Base-by-base conservation (phyloP, 2,888 invertebrate species). In the Colletes collaris region DNA sequence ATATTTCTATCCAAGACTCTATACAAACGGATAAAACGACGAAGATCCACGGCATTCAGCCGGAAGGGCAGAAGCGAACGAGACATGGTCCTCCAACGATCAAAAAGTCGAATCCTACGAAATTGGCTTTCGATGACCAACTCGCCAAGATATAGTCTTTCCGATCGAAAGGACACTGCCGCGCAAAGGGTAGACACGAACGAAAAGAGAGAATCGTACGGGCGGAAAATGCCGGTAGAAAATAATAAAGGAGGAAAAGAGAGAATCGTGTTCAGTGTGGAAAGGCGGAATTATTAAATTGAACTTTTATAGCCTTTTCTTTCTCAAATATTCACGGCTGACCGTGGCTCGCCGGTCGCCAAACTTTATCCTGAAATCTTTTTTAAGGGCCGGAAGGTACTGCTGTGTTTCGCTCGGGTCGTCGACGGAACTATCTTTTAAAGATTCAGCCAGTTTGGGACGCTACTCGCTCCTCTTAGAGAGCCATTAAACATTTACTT, bases 111-210 rank as follows among this genome's bases (percentile, higher is more conserved):
- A 79, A 79, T 78, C 68, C 46, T 37, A 64, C 67, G 82, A 84
- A 86, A 87, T 89, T 86, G 86, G 73, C 87, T 86, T 88, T 82
- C 89, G 83, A 87, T 88, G 79, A 86, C 79, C 82, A 67, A 64
- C 52, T 68, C 16, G 19, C 49, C 8, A 64, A 40, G 55, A 63
- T 74, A 63, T 58, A 44, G 52, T 46, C 55, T 27, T 35, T 50
- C 46, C 27, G 8, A 4, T 13, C 10, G 37, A 49, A 27, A 27
- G 10, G 10, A 56, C 4, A 8, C 40, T 27, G 53, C 19, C 44
- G 16, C 11, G 40, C 7, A 53, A 53, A 16, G 10, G 7, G 16
- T 13, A 27, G 13, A 5, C 16, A 49, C 16, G 60, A 19, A n/a
- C 6, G 27, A 46, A n/a, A 27, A 58, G 27, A 52, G 16, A 10